These are phyloP conservation scores for Pinctada fucata DNA, from an alignment of 2,888 invertebrate genomes.

Conservation along the genomic window DNA sequence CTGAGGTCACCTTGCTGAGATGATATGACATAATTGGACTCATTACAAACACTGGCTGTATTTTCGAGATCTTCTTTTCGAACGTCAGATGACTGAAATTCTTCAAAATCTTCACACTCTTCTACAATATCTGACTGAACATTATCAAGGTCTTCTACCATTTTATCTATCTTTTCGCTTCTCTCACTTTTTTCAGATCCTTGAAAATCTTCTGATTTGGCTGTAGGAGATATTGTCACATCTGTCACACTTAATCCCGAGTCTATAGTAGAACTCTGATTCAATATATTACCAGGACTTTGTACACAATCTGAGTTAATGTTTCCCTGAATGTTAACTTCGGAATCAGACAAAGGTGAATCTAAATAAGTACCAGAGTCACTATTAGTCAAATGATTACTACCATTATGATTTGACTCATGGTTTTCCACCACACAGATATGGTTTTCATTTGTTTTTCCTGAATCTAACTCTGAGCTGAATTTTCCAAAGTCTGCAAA, in stretches of 20 bases:
- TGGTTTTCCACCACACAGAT: background rate
- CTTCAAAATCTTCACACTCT: too few species aligned
- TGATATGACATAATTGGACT: too few species aligned
- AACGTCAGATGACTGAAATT: too few species aligned
- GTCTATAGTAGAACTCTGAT: background rate
- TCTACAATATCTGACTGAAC: background rate
- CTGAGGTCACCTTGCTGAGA: too few species aligned
- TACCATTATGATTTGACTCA: conserved; percentile 3
- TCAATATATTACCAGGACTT: background rate
- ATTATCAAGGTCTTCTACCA: background rate
- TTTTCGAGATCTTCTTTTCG: too few species aligned
- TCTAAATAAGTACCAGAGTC: conserved; percentile 23
- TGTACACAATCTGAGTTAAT: background rate
- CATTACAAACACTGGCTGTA: too few species aligned
- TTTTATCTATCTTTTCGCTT: background rate
- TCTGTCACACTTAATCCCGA: background rate
- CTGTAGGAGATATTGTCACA: background rate
- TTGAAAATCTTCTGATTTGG: background rate
- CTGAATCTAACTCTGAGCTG: background rate
- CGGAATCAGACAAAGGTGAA: background rate
- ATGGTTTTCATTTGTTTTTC: conserved; percentile 15
- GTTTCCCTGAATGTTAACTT: background rate
- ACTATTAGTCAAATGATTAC: conserved; percentile 12
- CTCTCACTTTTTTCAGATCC: background rate
- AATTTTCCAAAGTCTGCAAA: background rate